A percentile compares a stretch with the other conserved stretches of the same genome.
Evolutionary conservation across 2,797 vertebrate genomes (phyloP).

Genomic region (Bucorvus abyssinicus): DNA sequence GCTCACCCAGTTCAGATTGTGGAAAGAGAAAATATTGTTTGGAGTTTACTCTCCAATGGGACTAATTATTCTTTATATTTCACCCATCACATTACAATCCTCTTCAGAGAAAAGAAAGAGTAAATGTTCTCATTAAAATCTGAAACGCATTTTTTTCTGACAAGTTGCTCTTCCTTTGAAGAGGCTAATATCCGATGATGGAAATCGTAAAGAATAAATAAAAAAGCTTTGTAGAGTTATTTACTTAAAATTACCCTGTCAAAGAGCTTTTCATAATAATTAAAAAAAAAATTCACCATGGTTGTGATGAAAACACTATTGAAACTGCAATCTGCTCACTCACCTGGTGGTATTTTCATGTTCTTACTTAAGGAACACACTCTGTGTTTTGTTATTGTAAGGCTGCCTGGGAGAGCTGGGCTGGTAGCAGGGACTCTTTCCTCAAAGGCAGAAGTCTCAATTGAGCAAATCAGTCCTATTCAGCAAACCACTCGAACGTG

Average conservation of each 20-base stretch:
- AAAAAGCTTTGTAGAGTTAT: conserved; percentile 18
- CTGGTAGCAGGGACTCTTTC: not conserved
- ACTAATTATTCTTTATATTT: conserved; percentile 71
- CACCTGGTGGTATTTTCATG: conserved; percentile 46
- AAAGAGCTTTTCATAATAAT: conserved; percentile 38
- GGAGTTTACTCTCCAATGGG: conserved; percentile 63
- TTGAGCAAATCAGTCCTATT: conserved; percentile 21
- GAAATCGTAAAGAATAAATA: conserved; percentile 31
- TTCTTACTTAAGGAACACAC: not conserved
- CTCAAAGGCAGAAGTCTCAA: not conserved
- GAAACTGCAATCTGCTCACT: conserved; percentile 42
- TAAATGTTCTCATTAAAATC: conserved; percentile 71
- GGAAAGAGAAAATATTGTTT: conserved; percentile 42
- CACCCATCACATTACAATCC: conserved; percentile 62
- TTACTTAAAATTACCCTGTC: conserved; percentile 25
- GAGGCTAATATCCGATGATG: conserved; percentile 20
- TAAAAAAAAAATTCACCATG: not conserved
- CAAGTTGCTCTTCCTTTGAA: conserved; percentile 54
- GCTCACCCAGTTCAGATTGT: not conserved
- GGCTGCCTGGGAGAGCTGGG: not conserved
- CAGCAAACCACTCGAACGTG: not conserved
- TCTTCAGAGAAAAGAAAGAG: conserved; percentile 71
- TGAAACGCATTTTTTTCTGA: conserved; percentile 51
- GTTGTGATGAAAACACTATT: conserved; percentile 37
- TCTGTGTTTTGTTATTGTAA: not conserved